Base-by-base conservation (phyloP, 1,140 invertebrate species). In the Lerema accius region DNA sequence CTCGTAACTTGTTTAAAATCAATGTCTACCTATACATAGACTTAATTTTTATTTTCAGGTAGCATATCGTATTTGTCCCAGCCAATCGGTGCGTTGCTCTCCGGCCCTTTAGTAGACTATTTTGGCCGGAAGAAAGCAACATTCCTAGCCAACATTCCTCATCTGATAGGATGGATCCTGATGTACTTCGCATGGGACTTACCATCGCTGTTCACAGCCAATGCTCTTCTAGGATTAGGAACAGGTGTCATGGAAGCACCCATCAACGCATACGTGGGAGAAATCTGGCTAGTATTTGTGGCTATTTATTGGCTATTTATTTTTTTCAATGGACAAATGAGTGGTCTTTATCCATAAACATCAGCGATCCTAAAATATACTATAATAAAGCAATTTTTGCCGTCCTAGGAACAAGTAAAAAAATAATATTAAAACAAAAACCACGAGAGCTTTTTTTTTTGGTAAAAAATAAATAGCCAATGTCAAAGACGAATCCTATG, bases 41-140 rank as follows among this genome's bases (percentile, higher is more conserved):
- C n/a, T 62, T 43, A 32, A 11, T 39, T 39, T 50, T 45, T 50
- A 3, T 42, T 91, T 89, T 40, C 74, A 96, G 95, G 95, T 43
- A 95, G 94, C 59, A 91, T 96, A 16, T 94, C 94, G 71, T 91
- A 94, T 61, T 92, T 95, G 48, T 91, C 93, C 0, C 94, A 95
- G 40, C 95, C 95, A 0, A 63, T 95, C 2, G 95, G 95, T 1
- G 94, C 94, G 37, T 61, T 95, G 1, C 61, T 93, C 0, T 95
- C 94, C 2, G 95, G 94, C 0, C 92, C 92, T 0, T 50, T 94
- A 0, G 94, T 95, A 0, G 94, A 95, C 70, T 92, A 91, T 10
- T 84, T 94, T 4, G 95, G 95, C 0, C 78, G 95, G 11, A 94
- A 94, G 74, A 91, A 84, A 61, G 92, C 94, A 1, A 95, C 95